A percentile compares a stretch with the other conserved stretches of the same genome.
Evolutionary conservation across 37 sponge, comb jelly and placozoan genomes (phyloP).

Genomic region (Ianthella basta): DNA sequence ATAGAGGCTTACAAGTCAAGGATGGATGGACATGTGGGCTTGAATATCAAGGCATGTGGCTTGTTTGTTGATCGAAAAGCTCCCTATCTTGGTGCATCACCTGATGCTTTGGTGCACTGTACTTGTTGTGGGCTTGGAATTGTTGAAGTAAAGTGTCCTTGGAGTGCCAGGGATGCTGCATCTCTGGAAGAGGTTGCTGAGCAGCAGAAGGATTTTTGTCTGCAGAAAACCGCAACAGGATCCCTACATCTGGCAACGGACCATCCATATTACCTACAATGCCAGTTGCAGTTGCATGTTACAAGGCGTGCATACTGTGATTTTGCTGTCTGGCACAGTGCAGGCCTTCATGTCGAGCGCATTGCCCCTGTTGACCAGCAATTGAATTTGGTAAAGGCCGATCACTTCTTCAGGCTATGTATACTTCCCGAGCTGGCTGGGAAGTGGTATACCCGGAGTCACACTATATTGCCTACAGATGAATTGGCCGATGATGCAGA

Average conservation of each 20-base stretch:
- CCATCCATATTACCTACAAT: slow-evolving; percentile 40
- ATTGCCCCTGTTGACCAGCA: slow-evolving; percentile 11
- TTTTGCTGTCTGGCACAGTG: slow-evolving; percentile 35
- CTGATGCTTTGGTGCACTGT: slow-evolving; percentile 33
- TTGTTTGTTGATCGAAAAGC: not conserved
- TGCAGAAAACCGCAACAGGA: not conserved
- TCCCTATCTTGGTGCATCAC: slow-evolving; percentile 39
- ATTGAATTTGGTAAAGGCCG: not conserved
- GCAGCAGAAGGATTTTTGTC: slow-evolving; percentile 11
- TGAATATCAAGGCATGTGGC: not conserved
- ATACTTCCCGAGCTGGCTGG: slow-evolving; percentile 48
- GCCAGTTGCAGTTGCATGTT: slow-evolving; percentile 42
- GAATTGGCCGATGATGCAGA: not conserved
- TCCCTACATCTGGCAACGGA: not conserved
- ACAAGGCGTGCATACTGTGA: slow-evolving; percentile 31
- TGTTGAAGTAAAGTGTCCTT: slow-evolving; percentile 36
- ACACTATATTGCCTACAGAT: not conserved
- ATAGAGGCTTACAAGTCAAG: slow-evolving; percentile 13
- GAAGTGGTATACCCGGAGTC: slow-evolving; percentile 43
- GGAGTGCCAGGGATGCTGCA: not conserved
- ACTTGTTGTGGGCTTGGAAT: slow-evolving; percentile 39
- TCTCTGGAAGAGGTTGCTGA: not conserved
- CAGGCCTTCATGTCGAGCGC: slow-evolving; percentile 8
- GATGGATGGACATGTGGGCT: not conserved
- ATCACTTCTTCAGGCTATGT: not conserved